Conservation (phyloP, 1,140 invertebrate species). For the Magallana angulata region DNA sequence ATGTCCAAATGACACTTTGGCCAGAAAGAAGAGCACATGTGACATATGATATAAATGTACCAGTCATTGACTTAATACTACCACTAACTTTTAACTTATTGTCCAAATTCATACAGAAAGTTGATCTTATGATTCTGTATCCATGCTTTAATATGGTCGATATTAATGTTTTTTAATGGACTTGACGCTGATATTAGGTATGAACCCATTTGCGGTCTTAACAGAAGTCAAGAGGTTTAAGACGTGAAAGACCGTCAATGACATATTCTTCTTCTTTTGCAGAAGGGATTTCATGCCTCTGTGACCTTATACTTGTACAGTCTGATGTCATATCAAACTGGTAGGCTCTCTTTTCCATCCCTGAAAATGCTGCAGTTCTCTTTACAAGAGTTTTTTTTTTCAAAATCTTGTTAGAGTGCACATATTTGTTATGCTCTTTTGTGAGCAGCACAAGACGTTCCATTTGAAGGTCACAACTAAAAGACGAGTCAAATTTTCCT, state of each 20-base stretch:
- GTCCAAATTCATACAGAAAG: slow-evolving; percentile 27
- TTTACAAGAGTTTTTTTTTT: too few relatives aligned
- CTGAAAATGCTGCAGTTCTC: slow-evolving; percentile 35
- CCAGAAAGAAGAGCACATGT: too few relatives aligned
- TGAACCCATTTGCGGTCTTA: not conserved
- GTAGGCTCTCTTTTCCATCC: not conserved
- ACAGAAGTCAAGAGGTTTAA: not conserved
- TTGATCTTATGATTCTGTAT: not conserved
- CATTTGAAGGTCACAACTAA: slow-evolving; percentile 16
- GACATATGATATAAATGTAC: not conserved
- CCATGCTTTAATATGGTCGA: not conserved
- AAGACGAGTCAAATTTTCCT: slow-evolving; percentile 11
- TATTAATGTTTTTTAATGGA: slow-evolving; percentile 6
- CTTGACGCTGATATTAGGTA: not conserved
- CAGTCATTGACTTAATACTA: not conserved
- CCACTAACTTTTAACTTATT: not conserved
- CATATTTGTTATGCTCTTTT: slow-evolving; percentile 12
- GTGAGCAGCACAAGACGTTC: slow-evolving; percentile 17
- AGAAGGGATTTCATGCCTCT: not conserved
- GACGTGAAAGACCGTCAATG: not conserved
- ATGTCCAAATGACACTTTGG: too few relatives aligned
- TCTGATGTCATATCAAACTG: slow-evolving; percentile 26
- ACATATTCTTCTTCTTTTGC: not conserved
- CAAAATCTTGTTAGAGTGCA: slow-evolving; percentile 22
- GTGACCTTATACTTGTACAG: not conserved